Percentiles rank a stretch among this genome's conserved stretches.
phyloP scores from a whole-genome alignment of 2,113 vertebrate species.

The Butastur rufipennis region DNA sequence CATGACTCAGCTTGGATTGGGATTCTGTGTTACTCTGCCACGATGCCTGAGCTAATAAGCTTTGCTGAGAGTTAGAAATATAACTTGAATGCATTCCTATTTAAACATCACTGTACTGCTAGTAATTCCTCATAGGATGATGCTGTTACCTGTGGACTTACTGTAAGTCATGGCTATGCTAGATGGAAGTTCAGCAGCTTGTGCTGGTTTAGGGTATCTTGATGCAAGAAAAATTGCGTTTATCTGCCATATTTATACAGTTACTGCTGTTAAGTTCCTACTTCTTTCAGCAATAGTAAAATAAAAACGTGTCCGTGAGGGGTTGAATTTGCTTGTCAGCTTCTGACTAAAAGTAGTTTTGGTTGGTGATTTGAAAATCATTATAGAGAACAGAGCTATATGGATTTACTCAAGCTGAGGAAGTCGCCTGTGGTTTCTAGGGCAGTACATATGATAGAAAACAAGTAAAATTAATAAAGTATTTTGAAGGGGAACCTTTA shows the following conservation, averaged over 20 bases:
- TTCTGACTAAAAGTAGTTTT: neutral
- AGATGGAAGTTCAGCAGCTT: neutral
- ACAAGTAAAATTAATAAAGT: neutral
- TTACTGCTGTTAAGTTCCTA: neutral
- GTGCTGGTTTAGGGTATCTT: neutral
- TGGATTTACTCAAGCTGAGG: neutral
- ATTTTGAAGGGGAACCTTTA: neutral
- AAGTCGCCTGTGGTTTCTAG: neutral
- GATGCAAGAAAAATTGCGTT: neutral
- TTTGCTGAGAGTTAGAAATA: neutral
- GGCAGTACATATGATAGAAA: neutral
- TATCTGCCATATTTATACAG: neutral
- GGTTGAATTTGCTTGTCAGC: neutral
- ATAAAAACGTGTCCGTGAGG: neutral
- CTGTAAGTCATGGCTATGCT: neutral
- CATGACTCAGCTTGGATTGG: neutral
- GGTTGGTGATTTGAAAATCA: neutral
- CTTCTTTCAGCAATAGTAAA: neutral
- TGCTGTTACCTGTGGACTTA: neutral
- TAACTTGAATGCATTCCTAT: neutral
- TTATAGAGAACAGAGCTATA: neutral
- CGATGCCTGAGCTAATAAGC: neutral
- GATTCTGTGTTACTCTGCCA: neutral
- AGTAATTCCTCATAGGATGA: neutral
- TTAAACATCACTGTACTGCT: neutral